Base-by-base conservation (phyloP, 2,888 invertebrate genomes). In the Ennomos fuscantarius region DNA sequence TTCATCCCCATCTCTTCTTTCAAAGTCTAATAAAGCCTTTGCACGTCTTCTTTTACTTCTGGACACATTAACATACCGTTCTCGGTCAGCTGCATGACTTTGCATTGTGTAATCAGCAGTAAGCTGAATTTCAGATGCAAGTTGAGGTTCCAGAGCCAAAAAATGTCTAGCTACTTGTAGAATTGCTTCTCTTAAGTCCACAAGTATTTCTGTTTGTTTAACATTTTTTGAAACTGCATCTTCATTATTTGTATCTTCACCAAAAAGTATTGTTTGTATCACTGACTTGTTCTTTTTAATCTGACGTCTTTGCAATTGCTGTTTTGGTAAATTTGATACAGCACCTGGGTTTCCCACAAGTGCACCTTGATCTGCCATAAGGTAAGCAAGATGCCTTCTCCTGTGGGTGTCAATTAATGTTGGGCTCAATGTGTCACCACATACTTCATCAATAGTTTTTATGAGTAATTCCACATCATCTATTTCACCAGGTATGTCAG, bases 1-100 rank as follows among this genome's bases (percentile, higher is more conserved):
- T 86, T 99, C 99, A 92, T 99, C 99, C 69, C 99, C 99, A 88
- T 99, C 99, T 79, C 98, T 97, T 65, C 99, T 94, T 87, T 99
- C 99, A 93, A 99, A 99, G 92, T 99, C 99, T 72, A 99, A 93
- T 62, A 99, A 90, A 1, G 99, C 99, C 87, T 99, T 98, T 3
- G 99, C 99, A 67, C 99, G 93, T 65, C 98, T 93, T 71, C 96
- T 96, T 62, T 98, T 95, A 70, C 96, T 96, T 72, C 96, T 94
- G 1, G 97, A 97, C 0, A 97, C 98, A 88, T 97, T 97, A n/a
- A 98, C 95, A 82, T 98, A 99, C 84, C 97, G 96, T 74, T 98
- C 97, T 85, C 98, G 96, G 85, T 99, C 99, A 73, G 95, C 95
- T 34, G 97, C 95, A 89, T 99, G 99, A 77, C 98, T 98, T 81